Percentiles rank a stretch among this genome's conserved stretches.
These are phyloP conservation scores for Sinodicranocentrus sp. DNA, from an alignment of 2,888 invertebrate species.

Conservation along the genomic window DNA sequence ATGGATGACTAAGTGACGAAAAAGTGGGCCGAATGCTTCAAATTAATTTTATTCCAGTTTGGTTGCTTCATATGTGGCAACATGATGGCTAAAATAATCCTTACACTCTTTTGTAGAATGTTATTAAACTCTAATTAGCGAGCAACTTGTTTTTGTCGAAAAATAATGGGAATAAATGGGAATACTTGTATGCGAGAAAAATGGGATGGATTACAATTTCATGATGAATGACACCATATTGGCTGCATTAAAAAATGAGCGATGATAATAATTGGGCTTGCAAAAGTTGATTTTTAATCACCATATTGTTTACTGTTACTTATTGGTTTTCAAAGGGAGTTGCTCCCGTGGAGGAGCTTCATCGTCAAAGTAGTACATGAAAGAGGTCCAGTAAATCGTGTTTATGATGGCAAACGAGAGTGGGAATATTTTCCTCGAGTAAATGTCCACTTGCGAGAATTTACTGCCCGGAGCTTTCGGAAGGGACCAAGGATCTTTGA, in stretches of 20 bases:
- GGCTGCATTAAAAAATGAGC: not conserved
- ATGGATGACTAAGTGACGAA: too few relatives aligned
- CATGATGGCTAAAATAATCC: too few relatives aligned
- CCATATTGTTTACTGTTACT: not conserved
- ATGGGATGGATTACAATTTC: too few relatives aligned
- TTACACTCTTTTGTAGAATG: too few relatives aligned
- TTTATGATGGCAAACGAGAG: constrained; percentile 81
- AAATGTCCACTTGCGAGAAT: constrained; percentile 81
- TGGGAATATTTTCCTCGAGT: constrained; percentile 81
- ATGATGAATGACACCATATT: not conserved
- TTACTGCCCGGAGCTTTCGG: constrained; percentile 76
- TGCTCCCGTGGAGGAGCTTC: constrained; percentile 69
- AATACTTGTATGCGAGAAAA: too few relatives aligned
- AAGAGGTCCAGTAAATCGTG: constrained; percentile 79
- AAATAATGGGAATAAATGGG: too few relatives aligned
- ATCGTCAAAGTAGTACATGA: constrained; percentile 78
- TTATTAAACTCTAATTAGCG: too few relatives aligned
- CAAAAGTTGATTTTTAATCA: not conserved
- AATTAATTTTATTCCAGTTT: too few relatives aligned
- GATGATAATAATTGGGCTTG: not conserved
- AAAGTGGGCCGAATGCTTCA: too few relatives aligned
- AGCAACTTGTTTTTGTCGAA: too few relatives aligned
- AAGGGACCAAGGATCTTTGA: constrained; percentile 72
- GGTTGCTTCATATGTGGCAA: too few relatives aligned
- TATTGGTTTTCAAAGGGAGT: constrained; percentile 16